Conservation (phyloP, 2,888 invertebrate genomes). For the Lasius platythorax region DNA sequence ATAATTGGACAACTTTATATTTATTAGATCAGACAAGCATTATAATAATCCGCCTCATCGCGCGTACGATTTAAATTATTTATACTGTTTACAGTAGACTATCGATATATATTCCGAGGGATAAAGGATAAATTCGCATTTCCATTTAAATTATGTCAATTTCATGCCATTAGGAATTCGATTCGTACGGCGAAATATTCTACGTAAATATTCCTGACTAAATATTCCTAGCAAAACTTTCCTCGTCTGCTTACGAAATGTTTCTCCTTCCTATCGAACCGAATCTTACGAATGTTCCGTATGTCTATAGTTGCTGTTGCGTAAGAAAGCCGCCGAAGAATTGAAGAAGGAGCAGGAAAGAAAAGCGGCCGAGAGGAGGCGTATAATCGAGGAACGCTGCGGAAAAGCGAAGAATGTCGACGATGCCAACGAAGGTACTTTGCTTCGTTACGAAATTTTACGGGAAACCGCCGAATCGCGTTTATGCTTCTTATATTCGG, state of each 20-base stretch:
- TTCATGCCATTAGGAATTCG: neutral
- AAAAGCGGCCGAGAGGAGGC: constrained; percentile 99
- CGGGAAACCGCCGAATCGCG: neutral
- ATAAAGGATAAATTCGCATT: constrained; percentile 1
- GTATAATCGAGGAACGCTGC: constrained; percentile 98
- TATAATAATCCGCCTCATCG: constrained; percentile 26
- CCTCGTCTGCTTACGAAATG: neutral
- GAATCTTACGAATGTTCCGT: constrained; percentile 19
- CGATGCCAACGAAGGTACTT: constrained; percentile 96
- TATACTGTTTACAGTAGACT: neutral
- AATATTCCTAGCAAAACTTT: neutral
- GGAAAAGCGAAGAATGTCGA: constrained; percentile 96
- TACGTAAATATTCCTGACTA: constrained; percentile 5
- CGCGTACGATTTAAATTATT: constrained; percentile 26
- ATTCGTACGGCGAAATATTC: constrained; percentile 3
- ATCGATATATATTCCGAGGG: neutral
- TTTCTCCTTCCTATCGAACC: neutral
- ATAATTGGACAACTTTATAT: constrained; percentile 8
- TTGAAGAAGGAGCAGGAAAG: constrained; percentile 99
- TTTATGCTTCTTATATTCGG: neutral
- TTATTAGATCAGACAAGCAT: neutral
- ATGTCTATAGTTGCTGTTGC: constrained; percentile 94
- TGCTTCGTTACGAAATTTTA: neutral
- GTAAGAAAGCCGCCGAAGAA: constrained; percentile 99
- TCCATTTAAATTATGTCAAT: constrained; percentile 40